Conservation (phyloP, 2,113 vertebrate species). For the Hippocampus barbouri region DNA sequence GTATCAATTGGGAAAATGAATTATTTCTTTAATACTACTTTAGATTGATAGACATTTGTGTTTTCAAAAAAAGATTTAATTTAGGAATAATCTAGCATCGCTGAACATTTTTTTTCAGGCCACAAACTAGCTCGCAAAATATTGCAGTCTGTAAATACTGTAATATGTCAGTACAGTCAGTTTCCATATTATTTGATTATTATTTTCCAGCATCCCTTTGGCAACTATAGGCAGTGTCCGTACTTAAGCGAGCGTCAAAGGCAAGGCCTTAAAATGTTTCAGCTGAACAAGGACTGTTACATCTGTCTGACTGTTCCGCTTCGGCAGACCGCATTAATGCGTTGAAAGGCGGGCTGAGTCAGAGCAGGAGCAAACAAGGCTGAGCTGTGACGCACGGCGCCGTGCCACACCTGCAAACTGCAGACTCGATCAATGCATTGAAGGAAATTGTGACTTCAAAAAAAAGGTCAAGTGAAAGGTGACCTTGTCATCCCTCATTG, state of each 20-base stretch:
- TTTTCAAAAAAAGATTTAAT: too few relatives aligned
- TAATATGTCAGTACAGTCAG: too few relatives aligned
- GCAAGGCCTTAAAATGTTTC: background rate
- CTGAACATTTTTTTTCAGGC: too few relatives aligned
- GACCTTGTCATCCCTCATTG: background rate
- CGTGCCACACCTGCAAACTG: constrained; percentile 52
- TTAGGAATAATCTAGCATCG: too few relatives aligned
- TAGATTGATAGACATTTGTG: too few relatives aligned
- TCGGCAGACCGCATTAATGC: constrained; percentile 32
- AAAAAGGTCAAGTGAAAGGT: background rate
- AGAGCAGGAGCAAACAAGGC: constrained; percentile 52
- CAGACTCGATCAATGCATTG: constrained; percentile 34
- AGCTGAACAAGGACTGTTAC: background rate
- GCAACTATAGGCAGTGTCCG: too few relatives aligned
- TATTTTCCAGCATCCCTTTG: background rate
- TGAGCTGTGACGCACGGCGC: constrained; percentile 51
- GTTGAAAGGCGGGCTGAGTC: constrained; percentile 54
- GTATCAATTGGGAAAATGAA: too few relatives aligned
- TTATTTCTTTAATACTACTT: too few relatives aligned
- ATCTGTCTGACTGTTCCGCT: background rate
- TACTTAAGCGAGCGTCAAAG: too few relatives aligned
- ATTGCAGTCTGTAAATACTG: background rate
- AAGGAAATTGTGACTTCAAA: constrained; percentile 8
- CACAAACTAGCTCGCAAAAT: background rate
- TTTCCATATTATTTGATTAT: background rate